These are phyloP conservation scores for Sorex araneus DNA, from an alignment of 2,113 vertebrate genomes.

Conservation along the genomic window DNA sequence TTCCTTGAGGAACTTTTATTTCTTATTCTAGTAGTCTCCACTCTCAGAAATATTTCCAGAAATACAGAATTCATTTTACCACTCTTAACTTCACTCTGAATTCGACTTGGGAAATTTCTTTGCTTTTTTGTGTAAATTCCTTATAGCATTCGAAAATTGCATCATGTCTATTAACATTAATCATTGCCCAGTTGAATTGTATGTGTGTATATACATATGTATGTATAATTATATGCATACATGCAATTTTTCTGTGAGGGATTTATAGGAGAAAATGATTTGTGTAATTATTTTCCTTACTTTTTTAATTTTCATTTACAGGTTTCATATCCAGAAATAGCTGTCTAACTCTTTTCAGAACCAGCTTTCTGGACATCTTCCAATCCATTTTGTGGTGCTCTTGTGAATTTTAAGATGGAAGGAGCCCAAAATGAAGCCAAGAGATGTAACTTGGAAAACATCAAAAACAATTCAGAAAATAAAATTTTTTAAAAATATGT, in stretches of 20 bases:
- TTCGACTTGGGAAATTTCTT: constrained; percentile 57
- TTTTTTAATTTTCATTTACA: constrained; percentile 53
- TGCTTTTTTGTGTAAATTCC: background rate
- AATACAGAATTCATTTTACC: constrained; percentile 48
- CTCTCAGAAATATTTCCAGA: constrained; percentile 48
- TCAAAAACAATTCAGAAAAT: constrained; percentile 53
- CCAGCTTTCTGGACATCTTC: constrained; percentile 43
- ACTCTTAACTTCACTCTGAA: constrained; percentile 26
- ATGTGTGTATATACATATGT: background rate
- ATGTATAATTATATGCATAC: background rate
- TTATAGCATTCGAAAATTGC: constrained; percentile 39
- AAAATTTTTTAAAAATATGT: constrained; percentile 25
- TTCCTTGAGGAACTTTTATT: constrained; percentile 44
- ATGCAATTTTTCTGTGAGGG: background rate
- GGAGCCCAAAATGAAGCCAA: constrained; percentile 12
- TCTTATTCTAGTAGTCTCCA: constrained; percentile 6
- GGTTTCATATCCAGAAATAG: constrained; percentile 50
- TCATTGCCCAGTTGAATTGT: constrained; percentile 45
- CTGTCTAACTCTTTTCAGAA: constrained; percentile 49
- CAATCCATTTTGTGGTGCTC: constrained; percentile 37
- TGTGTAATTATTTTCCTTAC: background rate
- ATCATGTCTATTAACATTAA: constrained; percentile 42
- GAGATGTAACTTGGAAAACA: constrained; percentile 47
- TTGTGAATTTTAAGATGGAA: constrained; percentile 35
- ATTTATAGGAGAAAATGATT: constrained; percentile 40